phyloP scores from a whole-genome alignment of 2,797 vertebrate species.

The Chlorospingus semifuscus region DNA sequence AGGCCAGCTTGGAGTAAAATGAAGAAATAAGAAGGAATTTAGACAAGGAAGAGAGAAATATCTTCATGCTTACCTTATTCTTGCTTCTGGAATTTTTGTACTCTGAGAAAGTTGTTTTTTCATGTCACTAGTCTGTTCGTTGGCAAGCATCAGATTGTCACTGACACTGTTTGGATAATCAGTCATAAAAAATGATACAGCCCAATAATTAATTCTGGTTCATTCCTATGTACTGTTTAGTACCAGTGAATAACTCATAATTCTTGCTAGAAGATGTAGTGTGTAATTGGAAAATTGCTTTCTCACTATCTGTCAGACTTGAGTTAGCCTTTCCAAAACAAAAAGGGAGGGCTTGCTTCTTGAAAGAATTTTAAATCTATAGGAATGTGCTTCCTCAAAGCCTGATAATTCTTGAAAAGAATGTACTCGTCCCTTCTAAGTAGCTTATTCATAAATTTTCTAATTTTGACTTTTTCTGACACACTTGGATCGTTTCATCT shows the following conservation, averaged over 20 bases:
- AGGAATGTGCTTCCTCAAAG: slow-evolving; percentile 30
- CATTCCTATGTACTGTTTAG: not conserved
- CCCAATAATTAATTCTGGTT: slow-evolving; percentile 51
- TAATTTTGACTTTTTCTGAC: not conserved
- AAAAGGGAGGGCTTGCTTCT: slow-evolving; percentile 6
- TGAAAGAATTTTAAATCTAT: slow-evolving; percentile 58
- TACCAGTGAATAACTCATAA: slow-evolving; percentile 6
- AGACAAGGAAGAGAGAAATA: slow-evolving; percentile 68
- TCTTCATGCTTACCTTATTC: slow-evolving; percentile 44
- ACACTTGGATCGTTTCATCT: not conserved
- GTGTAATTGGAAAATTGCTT: slow-evolving; percentile 49
- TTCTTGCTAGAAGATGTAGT: slow-evolving; percentile 25
- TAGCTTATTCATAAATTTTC: not conserved
- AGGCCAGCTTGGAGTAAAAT: slow-evolving; percentile 19
- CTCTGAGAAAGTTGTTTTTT: slow-evolving; percentile 37
- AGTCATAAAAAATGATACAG: slow-evolving; percentile 8
- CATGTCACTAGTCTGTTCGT: not conserved
- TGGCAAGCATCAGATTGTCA: slow-evolving; percentile 43
- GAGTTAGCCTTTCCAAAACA: slow-evolving; percentile 47
- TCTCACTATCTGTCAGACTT: slow-evolving; percentile 44
- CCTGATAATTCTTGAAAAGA: slow-evolving; percentile 42
- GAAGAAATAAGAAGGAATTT: slow-evolving; percentile 53
- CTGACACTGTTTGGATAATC: slow-evolving; percentile 53
- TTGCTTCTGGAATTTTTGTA: not conserved
- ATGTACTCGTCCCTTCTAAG: not conserved